phyloP scores from a whole-genome alignment of 2,113 vertebrate species.

The Colaptes auratus region DNA sequence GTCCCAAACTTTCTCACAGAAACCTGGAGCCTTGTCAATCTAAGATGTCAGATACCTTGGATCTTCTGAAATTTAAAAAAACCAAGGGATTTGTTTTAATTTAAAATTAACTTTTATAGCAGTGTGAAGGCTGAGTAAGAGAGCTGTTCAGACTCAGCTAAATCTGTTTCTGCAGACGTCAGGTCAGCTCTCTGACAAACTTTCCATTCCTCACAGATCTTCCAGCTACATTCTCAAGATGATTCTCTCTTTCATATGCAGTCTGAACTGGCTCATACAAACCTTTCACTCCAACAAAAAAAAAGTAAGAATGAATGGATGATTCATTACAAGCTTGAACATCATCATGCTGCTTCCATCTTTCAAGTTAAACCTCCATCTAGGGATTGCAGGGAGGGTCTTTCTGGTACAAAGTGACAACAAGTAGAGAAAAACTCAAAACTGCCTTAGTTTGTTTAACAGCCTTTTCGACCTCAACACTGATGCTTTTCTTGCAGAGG shows the following conservation, averaged over 20 bases:
- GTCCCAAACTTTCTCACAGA: neutral
- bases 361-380: neutral
- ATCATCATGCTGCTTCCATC: neutral
- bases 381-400: neutral
- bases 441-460: neutral
- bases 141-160: neutral
- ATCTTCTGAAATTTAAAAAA: neutral
- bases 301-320: neutral
- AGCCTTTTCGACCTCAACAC: neutral
- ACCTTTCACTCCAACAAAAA: neutral
- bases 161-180: neutral
- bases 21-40: neutral
- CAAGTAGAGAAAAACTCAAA: neutral
- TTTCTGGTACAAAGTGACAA: neutral
- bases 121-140: neutral
- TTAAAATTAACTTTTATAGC: neutral
- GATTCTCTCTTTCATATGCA: neutral
- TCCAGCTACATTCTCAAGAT: neutral
- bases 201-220: neutral
- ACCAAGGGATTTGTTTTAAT: neutral
- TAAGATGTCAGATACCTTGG: neutral
- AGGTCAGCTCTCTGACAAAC: neutral
- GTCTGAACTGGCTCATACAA: neutral
- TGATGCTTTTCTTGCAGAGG: neutral
- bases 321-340: neutral